Evolutionary conservation across 2,113 vertebrate species (phyloP), one percentile per base, ranked within the genome.

Genomic region (Rallus limicola): DNA sequence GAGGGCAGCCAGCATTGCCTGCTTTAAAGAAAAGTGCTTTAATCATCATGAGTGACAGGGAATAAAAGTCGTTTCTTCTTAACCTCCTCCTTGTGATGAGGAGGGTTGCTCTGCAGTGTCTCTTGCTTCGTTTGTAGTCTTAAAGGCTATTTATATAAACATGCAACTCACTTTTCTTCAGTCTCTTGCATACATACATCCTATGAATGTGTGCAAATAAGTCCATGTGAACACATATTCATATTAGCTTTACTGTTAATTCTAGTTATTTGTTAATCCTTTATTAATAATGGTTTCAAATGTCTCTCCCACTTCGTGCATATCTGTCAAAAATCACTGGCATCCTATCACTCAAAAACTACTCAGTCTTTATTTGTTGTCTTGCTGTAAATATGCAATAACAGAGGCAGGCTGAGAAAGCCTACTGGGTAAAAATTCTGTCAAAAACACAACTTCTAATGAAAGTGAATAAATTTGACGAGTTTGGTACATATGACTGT

Each of bases 11-110:
- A 95, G 71, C 68, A 67, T 8, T 52, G 85, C 71, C 64, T 86
- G 75, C 68, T 93, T 87, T 60, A 56, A 56, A 83, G 88, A 70
- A 92, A 95, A 87, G 33, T n/a, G 33, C 79, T 96, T 90, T 92
- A 82, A 96, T 96, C 93, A 92, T 67, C 26, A 8, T 64, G 82
- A 96, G 75, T 94, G 93, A 88, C 80, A 94, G 77, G 42, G 42
- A 88, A 90, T 90, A 90, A 52, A 90, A 88, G 44, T 76, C 0
- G 0, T 70, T 88, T 77, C 71, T 93, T 88, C 72, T 93, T 90
- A 83, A 64, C 64, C 64, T 79, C 24, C 67, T 91, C 23, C 42
- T 92, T 1, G 0, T 42, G 76, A 50, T 25, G 23, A 23, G 12
- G 50, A 85, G 67, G n/a, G 38, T 85, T 86, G 31, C 20, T 83